phyloP scores from a whole-genome alignment of 2,113 vertebrate species.

The Prunella himalayana region DNA sequence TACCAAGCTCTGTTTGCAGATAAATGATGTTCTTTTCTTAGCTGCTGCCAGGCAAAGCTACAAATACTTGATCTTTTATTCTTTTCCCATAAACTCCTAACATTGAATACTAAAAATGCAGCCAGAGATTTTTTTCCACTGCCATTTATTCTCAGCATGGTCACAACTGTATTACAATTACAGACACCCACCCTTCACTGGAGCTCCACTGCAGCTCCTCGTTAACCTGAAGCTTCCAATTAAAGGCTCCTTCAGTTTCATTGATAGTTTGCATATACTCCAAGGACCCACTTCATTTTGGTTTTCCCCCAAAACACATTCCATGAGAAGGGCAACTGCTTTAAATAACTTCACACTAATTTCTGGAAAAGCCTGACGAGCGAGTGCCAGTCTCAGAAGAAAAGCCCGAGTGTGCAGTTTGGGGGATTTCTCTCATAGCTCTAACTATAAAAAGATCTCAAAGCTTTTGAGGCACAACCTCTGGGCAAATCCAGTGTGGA shows the following conservation, averaged over 20 bases:
- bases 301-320: neutral
- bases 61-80: slow-evolving; percentile 57
- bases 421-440: neutral
- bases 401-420: neutral
- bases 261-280: slow-evolving; percentile 17
- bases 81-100: slow-evolving; percentile 56
- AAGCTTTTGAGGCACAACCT: neutral
- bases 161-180: slow-evolving; percentile 26
- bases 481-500: neutral
- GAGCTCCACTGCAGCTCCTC: slow-evolving; percentile 20
- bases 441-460: neutral
- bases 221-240: slow-evolving; percentile 49
- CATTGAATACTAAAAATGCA: slow-evolving; percentile 49
- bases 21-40: slow-evolving; percentile 56
- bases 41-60: slow-evolving; percentile 59
- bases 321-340: slow-evolving; percentile 15
- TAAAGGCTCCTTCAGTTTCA: slow-evolving; percentile 49
- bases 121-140: slow-evolving; percentile 61
- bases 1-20: slow-evolving; percentile 55
- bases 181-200: neutral
- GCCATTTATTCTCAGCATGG: slow-evolving; percentile 44
- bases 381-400: neutral
- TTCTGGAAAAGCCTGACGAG: neutral
- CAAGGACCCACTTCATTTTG: neutral
- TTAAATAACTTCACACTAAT: slow-evolving; percentile 44